Evolutionary conservation across 1,140 invertebrate genomes (phyloP), one percentile per base, ranked within the genome.

Genomic region (Alviniconcha marisindica): DNA sequence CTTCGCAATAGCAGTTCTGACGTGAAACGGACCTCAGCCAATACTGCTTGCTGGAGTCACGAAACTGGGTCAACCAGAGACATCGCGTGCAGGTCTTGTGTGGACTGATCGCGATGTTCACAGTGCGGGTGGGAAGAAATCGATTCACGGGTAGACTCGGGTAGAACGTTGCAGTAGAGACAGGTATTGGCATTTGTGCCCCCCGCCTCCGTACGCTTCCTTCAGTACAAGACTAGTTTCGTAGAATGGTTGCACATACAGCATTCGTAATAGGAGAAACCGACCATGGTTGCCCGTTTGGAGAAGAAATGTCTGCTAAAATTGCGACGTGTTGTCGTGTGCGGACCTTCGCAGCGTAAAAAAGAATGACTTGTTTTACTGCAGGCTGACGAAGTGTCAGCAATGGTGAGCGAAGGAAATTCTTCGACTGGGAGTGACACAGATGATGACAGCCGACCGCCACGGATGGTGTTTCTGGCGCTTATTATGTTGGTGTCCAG

Each of bases 401-500:
- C 78, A 33, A 80, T 66, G 33, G 54, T 66, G n/a, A 80, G 60
- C 56, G 78, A 42, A 33, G 60, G 5, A 21, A 54, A 78, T 40
- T 40, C 5, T 18, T 44, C 31, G 28, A 78, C 21, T 40, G 56
- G 51, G 31, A 78, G 38, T 4, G 51, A 24, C 2, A 51, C 12
- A 15, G 48, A 60, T 60, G 78, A 69, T 28, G 78, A 66, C 51
- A n/a, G 78, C 14, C 54, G 54, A 21, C 56, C 85, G 0, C 83
- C 90, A 7, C 87, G 86, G n/a, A 82, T 87, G 14, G 83, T 86
- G n/a, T 89, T 92, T 81, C 86, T 92, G 4, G 71, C 88, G 10
- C 48, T 90, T 15, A 91, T 92, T 74, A 87, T 90, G 38, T 28
- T 89, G n/a, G 56, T 88, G 2, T 88, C 90, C 56, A 83, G 89